phyloP scores from a whole-genome alignment of 1,140 invertebrate genomes.

The Phenacoccus solenopsis region DNA sequence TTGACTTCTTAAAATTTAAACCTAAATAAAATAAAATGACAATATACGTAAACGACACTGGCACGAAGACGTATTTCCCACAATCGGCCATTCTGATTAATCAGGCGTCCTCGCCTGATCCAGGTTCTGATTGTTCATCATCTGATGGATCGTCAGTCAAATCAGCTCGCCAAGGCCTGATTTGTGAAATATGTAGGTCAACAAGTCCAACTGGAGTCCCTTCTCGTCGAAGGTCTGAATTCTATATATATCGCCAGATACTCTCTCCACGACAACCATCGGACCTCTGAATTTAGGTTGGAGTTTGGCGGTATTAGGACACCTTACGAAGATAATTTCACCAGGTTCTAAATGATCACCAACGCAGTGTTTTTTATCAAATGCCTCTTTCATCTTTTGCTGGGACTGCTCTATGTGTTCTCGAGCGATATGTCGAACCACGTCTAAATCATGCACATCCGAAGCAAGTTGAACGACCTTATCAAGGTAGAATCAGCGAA shows the following conservation, averaged over 20 bases:
- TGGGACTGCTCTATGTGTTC: neutral
- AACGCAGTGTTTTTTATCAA: neutral
- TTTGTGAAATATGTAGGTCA: neutral
- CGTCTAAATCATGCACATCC: neutral
- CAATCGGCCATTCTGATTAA: no score
- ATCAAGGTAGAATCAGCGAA: neutral
- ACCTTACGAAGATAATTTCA: neutral
- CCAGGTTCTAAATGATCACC: neutral
- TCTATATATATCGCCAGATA: neutral
- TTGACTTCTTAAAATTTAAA: no score
- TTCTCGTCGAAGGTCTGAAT: neutral
- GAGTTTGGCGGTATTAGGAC: neutral
- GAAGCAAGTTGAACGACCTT: neutral
- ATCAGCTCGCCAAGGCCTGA: neutral
- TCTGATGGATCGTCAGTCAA: no score
- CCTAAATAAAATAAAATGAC: no score
- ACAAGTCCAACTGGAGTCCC: neutral
- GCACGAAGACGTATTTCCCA: no score
- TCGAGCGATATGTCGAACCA: neutral
- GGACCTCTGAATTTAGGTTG: conserved; percentile 13
- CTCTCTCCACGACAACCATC: neutral
- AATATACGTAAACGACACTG: no score
- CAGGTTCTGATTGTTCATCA: no score
- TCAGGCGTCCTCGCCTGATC: no score
- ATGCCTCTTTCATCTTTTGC: neutral